Base-by-base conservation (phyloP, 2,888 invertebrate species). In the Ligdia adustata region DNA sequence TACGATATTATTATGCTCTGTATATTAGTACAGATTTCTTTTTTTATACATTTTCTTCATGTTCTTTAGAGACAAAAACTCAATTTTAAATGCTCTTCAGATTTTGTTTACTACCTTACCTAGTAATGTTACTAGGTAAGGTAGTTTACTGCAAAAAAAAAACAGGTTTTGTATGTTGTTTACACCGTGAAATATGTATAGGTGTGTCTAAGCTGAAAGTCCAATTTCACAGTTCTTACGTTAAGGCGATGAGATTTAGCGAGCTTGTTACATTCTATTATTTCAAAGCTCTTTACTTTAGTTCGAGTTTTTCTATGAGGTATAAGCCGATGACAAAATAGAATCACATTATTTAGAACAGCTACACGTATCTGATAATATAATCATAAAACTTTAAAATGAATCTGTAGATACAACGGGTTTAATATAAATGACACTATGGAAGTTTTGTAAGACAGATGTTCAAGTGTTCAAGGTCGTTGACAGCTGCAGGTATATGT, bases 171-270 rank as follows among this genome's bases (percentile, higher is more conserved):
- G 27, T n/a, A 26, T 41, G 38, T 50, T 49, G 39, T 39, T 49
- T 42, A 43, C 31, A 20, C 24, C 35, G 50, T 37, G 44, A 39
- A 43, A 37, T 48, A 46, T 46, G 27, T 39, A 33, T 37, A 39
- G 41, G 44, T 38, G 38, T 35, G 48, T 43, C 49, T 47, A 47
- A 43, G 45, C 58, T 61, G 64, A 64, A 69, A 70, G 65, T 76
- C 66, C 80, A 79, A 82, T 82, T 82, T 79, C 75, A 76, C 79
- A 78, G 75, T 68, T 75, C 73, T 76, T 75, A 75, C 65, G 73
- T 64, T 76, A 79, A 82, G 80, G 65, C 74, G 76, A 75, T 78
- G 57, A 60, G 73, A 72, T 77, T 75, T 71, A 65, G 66, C 54
- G 66, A 70, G 70, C 62, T 74, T 74, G 75, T 72, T 69, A 73